These are phyloP conservation scores for Morone saxatilis DNA, from an alignment of 2,113 vertebrate genomes.

Conservation along the genomic window DNA sequence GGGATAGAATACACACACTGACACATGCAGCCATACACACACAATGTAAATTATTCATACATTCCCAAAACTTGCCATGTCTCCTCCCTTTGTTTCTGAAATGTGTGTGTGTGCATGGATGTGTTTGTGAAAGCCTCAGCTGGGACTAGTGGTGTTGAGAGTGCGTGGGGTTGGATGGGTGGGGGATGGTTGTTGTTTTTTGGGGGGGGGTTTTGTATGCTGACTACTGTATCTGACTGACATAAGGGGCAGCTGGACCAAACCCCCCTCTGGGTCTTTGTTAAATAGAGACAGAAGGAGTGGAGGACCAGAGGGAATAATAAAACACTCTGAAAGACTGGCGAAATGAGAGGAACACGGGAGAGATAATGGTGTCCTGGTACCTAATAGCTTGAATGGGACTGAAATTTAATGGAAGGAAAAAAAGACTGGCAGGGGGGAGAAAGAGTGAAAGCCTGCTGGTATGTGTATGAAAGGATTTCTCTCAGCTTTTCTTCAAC, in stretches of 20 bases:
- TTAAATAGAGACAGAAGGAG: slow-evolving; percentile 50
- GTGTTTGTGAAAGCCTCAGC: slow-evolving; percentile 41
- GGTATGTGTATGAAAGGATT: slow-evolving; percentile 46
- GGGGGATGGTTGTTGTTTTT: slow-evolving; percentile 22
- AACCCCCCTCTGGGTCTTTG: slow-evolving; percentile 58
- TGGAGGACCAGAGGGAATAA: slow-evolving; percentile 24
- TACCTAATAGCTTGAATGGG: slow-evolving; percentile 47
- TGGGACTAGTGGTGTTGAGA: slow-evolving; percentile 35
- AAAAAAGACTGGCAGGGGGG: slow-evolving; percentile 7
- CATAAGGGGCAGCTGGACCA: slow-evolving; percentile 58
- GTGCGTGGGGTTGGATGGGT: not conserved
- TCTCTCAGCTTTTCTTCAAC: slow-evolving; percentile 43
- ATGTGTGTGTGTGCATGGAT: slow-evolving; percentile 9
- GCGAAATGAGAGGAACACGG: slow-evolving; percentile 15
- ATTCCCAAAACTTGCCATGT: slow-evolving; percentile 42
- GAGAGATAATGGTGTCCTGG: slow-evolving; percentile 49
- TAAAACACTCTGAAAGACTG: slow-evolving; percentile 62
- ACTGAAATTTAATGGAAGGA: slow-evolving; percentile 33
- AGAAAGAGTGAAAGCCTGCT: slow-evolving; percentile 15
- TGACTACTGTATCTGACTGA: slow-evolving; percentile 50
- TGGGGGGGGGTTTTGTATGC: slow-evolving; percentile 6
- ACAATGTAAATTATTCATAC: slow-evolving; percentile 38
- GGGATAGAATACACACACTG: slow-evolving; percentile 31
- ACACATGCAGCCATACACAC: slow-evolving; percentile 1
- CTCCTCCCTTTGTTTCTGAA: slow-evolving; percentile 13